A percentile compares a stretch with the other conserved stretches of the same genome.
Conservation (phyloP, 2,113 vertebrate species). For the Penelope pileata region DNA sequence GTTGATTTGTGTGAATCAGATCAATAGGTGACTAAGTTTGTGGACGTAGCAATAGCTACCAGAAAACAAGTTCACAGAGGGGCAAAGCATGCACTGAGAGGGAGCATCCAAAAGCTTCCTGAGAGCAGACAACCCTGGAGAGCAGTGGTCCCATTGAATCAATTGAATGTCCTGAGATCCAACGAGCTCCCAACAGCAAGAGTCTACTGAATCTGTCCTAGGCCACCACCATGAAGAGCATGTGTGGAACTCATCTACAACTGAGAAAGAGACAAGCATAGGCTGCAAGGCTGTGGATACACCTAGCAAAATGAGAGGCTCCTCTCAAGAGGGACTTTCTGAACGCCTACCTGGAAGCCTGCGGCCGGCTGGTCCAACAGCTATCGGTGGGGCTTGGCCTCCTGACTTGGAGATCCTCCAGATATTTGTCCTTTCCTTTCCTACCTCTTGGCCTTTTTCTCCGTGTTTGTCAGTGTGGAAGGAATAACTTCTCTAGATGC, state of each 20-base stretch:
- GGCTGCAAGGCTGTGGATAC: background rate
- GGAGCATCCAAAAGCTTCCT: background rate
- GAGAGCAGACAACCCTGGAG: background rate
- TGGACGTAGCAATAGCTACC: background rate
- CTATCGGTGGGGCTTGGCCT: rapidly evolving
- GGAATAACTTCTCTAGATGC: background rate
- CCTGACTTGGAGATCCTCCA: rapidly evolving
- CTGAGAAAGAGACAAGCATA: background rate
- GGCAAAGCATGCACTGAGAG: background rate
- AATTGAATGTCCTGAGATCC: background rate
- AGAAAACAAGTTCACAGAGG: background rate
- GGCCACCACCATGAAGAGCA: background rate
- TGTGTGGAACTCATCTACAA: background rate
- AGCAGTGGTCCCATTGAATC: background rate
- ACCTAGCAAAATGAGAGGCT: background rate
- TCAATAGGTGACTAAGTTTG: background rate
- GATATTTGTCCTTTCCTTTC: background rate
- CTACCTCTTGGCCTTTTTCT: background rate
- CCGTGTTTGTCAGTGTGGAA: background rate
- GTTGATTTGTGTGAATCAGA: background rate
- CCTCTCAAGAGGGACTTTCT: background rate
- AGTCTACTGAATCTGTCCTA: background rate
- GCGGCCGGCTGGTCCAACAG: rapidly evolving
- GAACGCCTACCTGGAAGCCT: background rate
- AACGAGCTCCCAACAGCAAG: background rate